phyloP scores from a whole-genome alignment of 1,140 invertebrate species.

The Drosophila burlai region DNA sequence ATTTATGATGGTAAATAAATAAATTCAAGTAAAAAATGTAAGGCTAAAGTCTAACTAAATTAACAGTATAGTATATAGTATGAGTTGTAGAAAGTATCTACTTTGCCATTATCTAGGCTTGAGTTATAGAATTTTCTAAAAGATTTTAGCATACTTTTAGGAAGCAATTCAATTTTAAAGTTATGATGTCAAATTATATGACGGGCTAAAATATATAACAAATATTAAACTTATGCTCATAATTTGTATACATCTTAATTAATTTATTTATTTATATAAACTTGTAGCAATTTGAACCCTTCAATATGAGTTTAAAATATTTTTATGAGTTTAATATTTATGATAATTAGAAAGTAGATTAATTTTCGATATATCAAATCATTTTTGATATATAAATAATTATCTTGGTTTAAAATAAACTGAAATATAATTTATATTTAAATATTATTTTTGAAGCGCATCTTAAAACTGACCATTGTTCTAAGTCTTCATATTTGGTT shows the following conservation, averaged over 20 bases:
- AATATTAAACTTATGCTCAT: too few relatives aligned
- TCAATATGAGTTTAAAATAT: not conserved
- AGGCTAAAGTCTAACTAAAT: not conserved
- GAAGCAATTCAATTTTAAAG: not conserved
- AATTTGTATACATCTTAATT: too few relatives aligned
- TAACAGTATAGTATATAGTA: too few relatives aligned
- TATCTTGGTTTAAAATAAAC: not conserved
- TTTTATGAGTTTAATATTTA: too few relatives aligned
- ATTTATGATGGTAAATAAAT: not conserved
- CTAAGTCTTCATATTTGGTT: too few relatives aligned
- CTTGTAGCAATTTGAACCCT: not conserved
- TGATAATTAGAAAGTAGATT: too few relatives aligned
- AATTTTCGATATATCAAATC: too few relatives aligned
- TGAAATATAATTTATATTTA: not conserved
- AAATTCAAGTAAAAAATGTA: too few relatives aligned
- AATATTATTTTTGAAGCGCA: not conserved
- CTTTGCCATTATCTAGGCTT: not conserved
- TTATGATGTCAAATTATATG: not conserved
- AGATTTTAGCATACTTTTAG: slow-evolving; percentile 6
- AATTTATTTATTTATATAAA: too few relatives aligned
- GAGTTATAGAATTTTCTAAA: not conserved
- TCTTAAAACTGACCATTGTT: not conserved
- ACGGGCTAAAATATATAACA: too few relatives aligned
- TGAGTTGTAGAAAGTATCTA: not conserved
- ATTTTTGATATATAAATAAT: too few relatives aligned